Evolutionary conservation across 1,140 invertebrate genomes (phyloP), one percentile per base, ranked within the genome.

Genomic region (Anthonomus grandis): DNA sequence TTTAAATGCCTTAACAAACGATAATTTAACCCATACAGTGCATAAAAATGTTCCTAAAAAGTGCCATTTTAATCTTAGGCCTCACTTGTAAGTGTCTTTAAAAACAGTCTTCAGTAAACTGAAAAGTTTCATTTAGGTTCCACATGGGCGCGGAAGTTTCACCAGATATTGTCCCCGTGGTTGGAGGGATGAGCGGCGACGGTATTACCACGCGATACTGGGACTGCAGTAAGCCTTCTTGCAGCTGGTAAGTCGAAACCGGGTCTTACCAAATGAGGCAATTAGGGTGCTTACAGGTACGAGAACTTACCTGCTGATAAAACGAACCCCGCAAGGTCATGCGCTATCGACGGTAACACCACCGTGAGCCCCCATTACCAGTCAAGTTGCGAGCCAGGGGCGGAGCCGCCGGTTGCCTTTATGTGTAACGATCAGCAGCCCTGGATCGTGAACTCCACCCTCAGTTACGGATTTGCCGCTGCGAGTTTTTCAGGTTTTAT

Each of bases 161-260:
- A 15, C 50, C 49, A 0, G 36, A 46, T 22, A 59, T 59, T 19
- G 44, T 45, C 27, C 15, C 22, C 5, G 19, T 59, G 6, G 2
- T 12, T 5, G 31, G 21, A 10, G 49, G 34, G 2, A 15, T 52
- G 9, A 42, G 19, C 10, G 49, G 49, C 4, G 25, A 53, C 15
- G 49, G 57, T 6, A 38, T 53, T 23, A 59, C 57, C 6, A 59
- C 50, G 12, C 25, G 57, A 15, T 59, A 59, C 24, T 59, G 50
- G 50, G 50, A 59, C 49, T 59, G 50, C 25, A 52, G 57, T 37
- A 59, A 59, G 54, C 50, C 57, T 15, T 59, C 42, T 13, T 59
- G 57, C 37, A 17, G 15, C 18, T 59, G 22, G 44, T 25, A 27
- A 3, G 8, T 31, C n/a, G 19, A 41, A 34, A 34, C 10, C 9